These are phyloP conservation scores for Caenorhabditis sulstoni DNA, from an alignment of 2,888 invertebrate genomes.

Conservation along the genomic window DNA sequence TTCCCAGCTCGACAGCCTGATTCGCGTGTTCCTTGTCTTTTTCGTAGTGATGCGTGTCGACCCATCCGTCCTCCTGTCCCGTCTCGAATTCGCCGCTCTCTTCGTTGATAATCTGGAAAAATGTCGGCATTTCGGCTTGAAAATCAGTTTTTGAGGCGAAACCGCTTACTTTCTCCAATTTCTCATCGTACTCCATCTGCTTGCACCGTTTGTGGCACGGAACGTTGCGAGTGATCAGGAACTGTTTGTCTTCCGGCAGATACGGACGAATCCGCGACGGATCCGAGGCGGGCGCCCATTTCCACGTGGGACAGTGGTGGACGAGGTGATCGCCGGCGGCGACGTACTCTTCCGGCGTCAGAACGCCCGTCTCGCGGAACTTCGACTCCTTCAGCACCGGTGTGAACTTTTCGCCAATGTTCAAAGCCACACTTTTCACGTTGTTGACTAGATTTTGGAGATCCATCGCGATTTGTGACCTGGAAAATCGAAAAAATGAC, in stretches of 20 bases:
- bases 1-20: constrained; percentile 7
- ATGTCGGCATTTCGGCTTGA: background rate
- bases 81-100: constrained; percentile 62
- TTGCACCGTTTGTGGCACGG: constrained; percentile 96
- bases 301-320: constrained; percentile 99
- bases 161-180: constrained; percentile 87
- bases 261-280: constrained; percentile 85
- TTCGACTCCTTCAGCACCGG: constrained; percentile 92
- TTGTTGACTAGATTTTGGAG: constrained; percentile 97
- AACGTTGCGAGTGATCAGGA: constrained; percentile 95
- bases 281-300: constrained; percentile 90
- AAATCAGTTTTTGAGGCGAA: constrained; percentile 1
- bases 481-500: constrained; percentile 4
- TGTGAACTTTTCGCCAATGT: constrained; percentile 95
- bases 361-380: constrained; percentile 95
- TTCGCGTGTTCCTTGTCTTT: constrained; percentile 36
- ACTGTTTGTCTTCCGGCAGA: constrained; percentile 94
- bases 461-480: constrained; percentile 40
- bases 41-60: constrained; percentile 71
- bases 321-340: constrained; percentile 98
- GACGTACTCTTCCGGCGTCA: constrained; percentile 98
- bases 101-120: constrained; percentile 64
- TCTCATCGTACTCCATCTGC: constrained; percentile 92
- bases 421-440: constrained; percentile 94
- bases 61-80: constrained; percentile 72